Base-by-base conservation (phyloP, 2,797 vertebrate genomes). In the Hemibagrus guttatus region DNA sequence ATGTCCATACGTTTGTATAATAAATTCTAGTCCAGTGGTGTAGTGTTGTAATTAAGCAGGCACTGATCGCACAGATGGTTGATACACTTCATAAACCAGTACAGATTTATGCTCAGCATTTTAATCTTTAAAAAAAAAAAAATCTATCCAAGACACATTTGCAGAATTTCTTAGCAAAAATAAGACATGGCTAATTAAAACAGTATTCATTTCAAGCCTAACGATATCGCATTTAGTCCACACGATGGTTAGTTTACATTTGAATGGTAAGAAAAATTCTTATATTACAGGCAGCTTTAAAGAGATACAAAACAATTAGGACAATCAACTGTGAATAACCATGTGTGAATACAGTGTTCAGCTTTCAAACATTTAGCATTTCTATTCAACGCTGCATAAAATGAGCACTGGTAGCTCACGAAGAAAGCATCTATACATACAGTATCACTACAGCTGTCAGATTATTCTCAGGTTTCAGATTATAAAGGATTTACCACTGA, bases 31-130 rank as follows among this genome's bases (percentile, higher is more conserved):
- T 91, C 83, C 56, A 84, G 89, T 91, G 90, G 81, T 89, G 59
- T 59, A 7, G 87, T 89, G 84, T 89, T 81, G 85, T 90, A 91
- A 94, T 93, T 92, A 93, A 91, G 80, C 71, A 79, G 66, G 14
- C 85, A 92, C 92, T 23, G 59, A 92, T 93, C 87, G 69, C 75
- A 52, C 87, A 85, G 87, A 88, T 89, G 81, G n/a, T 88, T 76
- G 82, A 90, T 88, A 91, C 87, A 91, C 83, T 86, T 86, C 88
- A 78, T 84, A 90, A 83, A 61, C 82, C 81, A 54, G 69, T 87
- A 85, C 85, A 86, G 89, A 79, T 86, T 90, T 63, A 54, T 84
- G 17, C 76, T 75, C 42, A 87, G 87, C 80, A 69, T 88, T 88
- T 88, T 82, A 85, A 90, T 89, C 54, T 6, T 16, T 17, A n/a